These are phyloP conservation scores for Lathamus discolor DNA, from an alignment of 2,113 vertebrate genomes.

Conservation along the genomic window DNA sequence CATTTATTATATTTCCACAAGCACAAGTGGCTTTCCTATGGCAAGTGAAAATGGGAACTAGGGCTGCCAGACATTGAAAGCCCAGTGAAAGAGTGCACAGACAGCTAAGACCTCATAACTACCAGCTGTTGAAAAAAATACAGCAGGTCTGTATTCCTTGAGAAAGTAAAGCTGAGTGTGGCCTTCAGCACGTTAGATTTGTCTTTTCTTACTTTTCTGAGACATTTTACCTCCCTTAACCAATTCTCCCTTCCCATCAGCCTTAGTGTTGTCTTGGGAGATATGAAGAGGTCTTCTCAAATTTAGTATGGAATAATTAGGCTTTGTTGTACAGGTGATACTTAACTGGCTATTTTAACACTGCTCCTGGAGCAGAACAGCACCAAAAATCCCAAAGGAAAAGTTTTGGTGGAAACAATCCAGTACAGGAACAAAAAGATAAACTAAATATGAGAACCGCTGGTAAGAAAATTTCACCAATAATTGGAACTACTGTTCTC, in stretches of 20 bases:
- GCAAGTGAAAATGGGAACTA: background rate
- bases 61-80: background rate
- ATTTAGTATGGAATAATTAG: background rate
- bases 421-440: fast-evolving
- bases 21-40: background rate
- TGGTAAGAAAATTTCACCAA: background rate
- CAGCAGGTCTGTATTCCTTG: background rate
- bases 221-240: background rate
- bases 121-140: background rate
- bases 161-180: background rate
- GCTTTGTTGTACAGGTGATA: background rate
- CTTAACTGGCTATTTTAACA: background rate
- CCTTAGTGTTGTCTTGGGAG: background rate
- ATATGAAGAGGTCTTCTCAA: background rate
- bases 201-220: background rate
- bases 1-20: background rate
- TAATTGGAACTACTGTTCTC: background rate
- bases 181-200: background rate
- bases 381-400: background rate
- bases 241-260: background rate
- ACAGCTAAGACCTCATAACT: background rate
- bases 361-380: background rate
- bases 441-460: background rate
- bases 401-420: background rate
- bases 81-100: background rate